These are phyloP conservation scores for Odontomyia ornata DNA, from an alignment of 2,888 invertebrate genomes.

Conservation along the genomic window DNA sequence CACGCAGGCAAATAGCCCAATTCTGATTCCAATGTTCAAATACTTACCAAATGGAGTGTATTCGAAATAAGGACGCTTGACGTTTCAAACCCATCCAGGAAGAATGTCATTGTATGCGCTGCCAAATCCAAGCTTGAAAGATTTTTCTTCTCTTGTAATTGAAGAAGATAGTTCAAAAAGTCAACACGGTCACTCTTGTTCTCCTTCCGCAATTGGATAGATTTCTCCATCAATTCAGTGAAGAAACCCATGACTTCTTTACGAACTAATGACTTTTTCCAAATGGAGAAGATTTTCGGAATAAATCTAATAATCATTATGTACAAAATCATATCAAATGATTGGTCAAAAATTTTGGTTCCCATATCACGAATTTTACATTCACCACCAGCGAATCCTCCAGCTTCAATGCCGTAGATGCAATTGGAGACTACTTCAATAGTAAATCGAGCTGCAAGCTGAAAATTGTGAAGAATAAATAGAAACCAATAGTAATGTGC, in stretches of 20 bases:
- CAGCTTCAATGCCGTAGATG: slow-evolving; percentile 59
- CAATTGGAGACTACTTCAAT: slow-evolving; percentile 56
- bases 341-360: slow-evolving; percentile 43
- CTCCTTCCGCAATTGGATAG: slow-evolving; percentile 48
- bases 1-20: too few species aligned
- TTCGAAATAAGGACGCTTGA: slow-evolving; percentile 54
- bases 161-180: slow-evolving; percentile 52
- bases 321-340: slow-evolving; percentile 36
- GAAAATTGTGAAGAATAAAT: background rate
- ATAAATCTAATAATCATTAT: slow-evolving; percentile 45
- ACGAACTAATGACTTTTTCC: slow-evolving; percentile 46
- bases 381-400: slow-evolving; percentile 52
- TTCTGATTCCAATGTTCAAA: too few species aligned
- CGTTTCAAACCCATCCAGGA: slow-evolving; percentile 57
- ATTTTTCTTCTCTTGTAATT: slow-evolving; percentile 52
- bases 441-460: slow-evolving; percentile 57
- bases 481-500: too few species aligned
- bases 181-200: slow-evolving; percentile 51
- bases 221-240: slow-evolving; percentile 49
- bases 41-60: slow-evolving; percentile 53
- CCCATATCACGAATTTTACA: slow-evolving; percentile 48
- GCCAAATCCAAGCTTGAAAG: slow-evolving; percentile 54
- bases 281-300: slow-evolving; percentile 51
- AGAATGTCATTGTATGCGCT: slow-evolving; percentile 54
- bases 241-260: slow-evolving; percentile 50